Evolutionary conservation across 2,113 vertebrate genomes (phyloP).

Genomic region (Phrynosoma platyrhinos): DNA sequence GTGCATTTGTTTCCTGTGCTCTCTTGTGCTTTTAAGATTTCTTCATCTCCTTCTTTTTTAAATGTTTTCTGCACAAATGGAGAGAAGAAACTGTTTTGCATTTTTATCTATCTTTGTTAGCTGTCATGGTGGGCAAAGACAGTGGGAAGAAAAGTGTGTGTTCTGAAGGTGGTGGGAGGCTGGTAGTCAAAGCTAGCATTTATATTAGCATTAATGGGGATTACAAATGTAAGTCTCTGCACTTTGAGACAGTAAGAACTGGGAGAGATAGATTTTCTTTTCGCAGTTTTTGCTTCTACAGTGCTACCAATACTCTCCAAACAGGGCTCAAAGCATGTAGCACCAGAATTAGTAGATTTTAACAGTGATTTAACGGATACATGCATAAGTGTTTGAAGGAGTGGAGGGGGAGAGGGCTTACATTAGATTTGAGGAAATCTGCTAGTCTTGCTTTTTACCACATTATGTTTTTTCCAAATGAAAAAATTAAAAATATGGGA

Average conservation of each 20-base stretch:
- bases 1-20: slow-evolving; percentile 19
- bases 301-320: neutral
- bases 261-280: neutral
- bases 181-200: slow-evolving; percentile 31
- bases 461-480: too few species aligned
- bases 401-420: too few species aligned
- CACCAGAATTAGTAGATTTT: neutral
- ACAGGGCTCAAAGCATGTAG: neutral
- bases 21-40: slow-evolving; percentile 13
- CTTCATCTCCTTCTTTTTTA: neutral
- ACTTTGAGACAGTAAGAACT: slow-evolving; percentile 25
- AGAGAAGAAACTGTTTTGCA: neutral
- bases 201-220: slow-evolving; percentile 26
- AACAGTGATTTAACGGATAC: neutral
- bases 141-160: slow-evolving; percentile 16
- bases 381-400: too few species aligned
- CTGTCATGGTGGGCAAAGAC: neutral
- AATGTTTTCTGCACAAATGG: slow-evolving; percentile 22
- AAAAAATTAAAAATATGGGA: too few species aligned
- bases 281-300: neutral
- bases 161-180: slow-evolving; percentile 27
- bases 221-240: neutral
- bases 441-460: too few species aligned
- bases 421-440: too few species aligned
- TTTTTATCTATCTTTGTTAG: neutral